Base-by-base conservation (phyloP, 2,797 vertebrate species). In the Eulemur coronatus region DNA sequence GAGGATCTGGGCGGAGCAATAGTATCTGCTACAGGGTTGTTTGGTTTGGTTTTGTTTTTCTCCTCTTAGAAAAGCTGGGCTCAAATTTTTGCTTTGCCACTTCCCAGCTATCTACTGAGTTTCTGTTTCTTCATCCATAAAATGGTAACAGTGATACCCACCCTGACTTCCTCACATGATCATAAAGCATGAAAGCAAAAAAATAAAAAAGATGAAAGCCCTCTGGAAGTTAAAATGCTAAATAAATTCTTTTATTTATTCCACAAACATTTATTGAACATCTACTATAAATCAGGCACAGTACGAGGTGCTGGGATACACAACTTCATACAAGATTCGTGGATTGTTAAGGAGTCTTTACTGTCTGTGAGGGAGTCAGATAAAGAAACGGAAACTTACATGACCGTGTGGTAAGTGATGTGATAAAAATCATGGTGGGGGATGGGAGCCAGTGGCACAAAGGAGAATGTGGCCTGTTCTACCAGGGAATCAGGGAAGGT, bases 301-400 rank as follows among this genome's bases (percentile, higher is more conserved):
- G 76, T 67, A 72, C 20, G 26, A 35, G 33, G n/a, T 78, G 33
- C n/a, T 93, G 35, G 4, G 52, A 82, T 55, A 55, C 38, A 41
- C 7, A 55, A 10, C 61, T 70, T 72, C 65, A 80, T n/a, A 76
- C 1, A 15, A 93, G 61, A 93, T 70, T 89, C 24, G 5, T 82
- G 81, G 94, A 69, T 26, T 65, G 20, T 88, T 80, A 80, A 95
- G 91, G 78, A 91, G 43, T 4, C 67, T 91, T 91, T 80, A 80
- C 46, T 92, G 41, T 79, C 88, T 43, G 41, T 38, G 46, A 67
- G 65, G 35, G 67, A 89, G 33, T 89, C 35, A 93, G 67, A 84
- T 63, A 48, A 85, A 52, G 38, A 81, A 61, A 84, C 24, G 73
- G 73, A 84, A 94, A 61, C 89, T 61, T 59, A 28, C 8, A 48